Percentiles rank a stretch among this genome's conserved stretches.
Conservation (phyloP, 1,140 invertebrate genomes). For the Cotesia typhae region DNA sequence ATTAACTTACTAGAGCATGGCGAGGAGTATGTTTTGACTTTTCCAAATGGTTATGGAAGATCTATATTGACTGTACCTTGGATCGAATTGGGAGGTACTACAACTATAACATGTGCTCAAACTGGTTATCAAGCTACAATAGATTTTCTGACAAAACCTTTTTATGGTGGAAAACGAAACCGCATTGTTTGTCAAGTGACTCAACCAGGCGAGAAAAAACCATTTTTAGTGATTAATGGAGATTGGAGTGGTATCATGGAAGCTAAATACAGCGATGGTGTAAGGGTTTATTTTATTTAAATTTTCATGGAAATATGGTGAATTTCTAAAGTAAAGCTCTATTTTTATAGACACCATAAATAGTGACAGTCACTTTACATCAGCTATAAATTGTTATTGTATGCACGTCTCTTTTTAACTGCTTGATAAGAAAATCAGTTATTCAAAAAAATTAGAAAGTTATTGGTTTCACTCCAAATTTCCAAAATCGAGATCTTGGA, state of each 20-base stretch:
- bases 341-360: too few species aligned
- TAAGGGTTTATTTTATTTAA: slow-evolving; percentile 58
- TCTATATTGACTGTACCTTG: slow-evolving; percentile 96
- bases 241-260: slow-evolving; percentile 98
- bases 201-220: slow-evolving; percentile 85
- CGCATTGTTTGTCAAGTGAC: slow-evolving; percentile 83
- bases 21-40: slow-evolving; percentile 93
- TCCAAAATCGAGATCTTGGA: too few species aligned
- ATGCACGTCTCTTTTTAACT: too few species aligned
- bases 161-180: slow-evolving; percentile 96
- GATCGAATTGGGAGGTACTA: slow-evolving; percentile 94
- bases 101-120: slow-evolving; percentile 87
- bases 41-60: slow-evolving; percentile 96
- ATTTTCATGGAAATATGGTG: background rate
- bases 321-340: background rate
- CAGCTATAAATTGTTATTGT: too few species aligned
- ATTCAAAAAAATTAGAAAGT: too few species aligned
- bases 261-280: slow-evolving; percentile 84
- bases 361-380: too few species aligned
- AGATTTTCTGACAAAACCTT: slow-evolving; percentile 96
- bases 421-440: too few species aligned
- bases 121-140: slow-evolving; percentile 89
- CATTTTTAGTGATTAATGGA: slow-evolving; percentile 85
- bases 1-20: slow-evolving; percentile 84
- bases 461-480: too few species aligned